Evolutionary conservation across 1,140 invertebrate genomes (phyloP), one percentile per base, ranked within the genome.

Genomic region (Paralvinella palmiformis): DNA sequence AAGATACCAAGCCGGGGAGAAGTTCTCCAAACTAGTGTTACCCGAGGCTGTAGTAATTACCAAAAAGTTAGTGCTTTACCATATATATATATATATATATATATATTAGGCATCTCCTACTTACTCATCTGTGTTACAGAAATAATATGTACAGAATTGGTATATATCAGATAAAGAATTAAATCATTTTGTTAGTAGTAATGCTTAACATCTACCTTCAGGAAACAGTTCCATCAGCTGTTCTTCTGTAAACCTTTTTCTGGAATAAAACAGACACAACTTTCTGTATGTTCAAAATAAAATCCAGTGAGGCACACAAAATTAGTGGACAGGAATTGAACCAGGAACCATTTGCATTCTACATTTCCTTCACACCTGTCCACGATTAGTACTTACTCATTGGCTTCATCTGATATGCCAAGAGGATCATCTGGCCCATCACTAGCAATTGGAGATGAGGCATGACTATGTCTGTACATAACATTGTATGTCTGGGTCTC

Each of bases 1-100:
- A 50, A 99, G 79, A 82, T 96, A 99, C 92, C 94, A 96, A 10
- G 88, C 88, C 22, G 96, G 89, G 65, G 91, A 89, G 83, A 99
- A 99, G 73, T 95, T 92, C 67, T 95, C 91, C 71, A 90, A 89
- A 0, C 91, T 85, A 52, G 97, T 84, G 83, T 97, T 94, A 0
- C 94, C 94, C 72, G 88, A 91, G 52, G 87, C 87, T 77, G 24
- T 13, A 53, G 48, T 62, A 41, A 50, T n/a, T n/a, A n/a, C n/a
- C n/a, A n/a, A n/a, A n/a, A n/a, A n/a, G n/a, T n/a, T n/a, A n/a
- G n/a, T n/a, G n/a, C n/a, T n/a, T n/a, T n/a, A n/a, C n/a, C n/a
- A n/a, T n/a, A n/a, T n/a, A n/a, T n/a, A n/a, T n/a, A n/a, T n/a
- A n/a, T n/a, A n/a, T n/a, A n/a, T n/a, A n/a, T n/a, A n/a, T n/a